These are phyloP conservation scores for Ceratina australensis DNA, from an alignment of 1,140 invertebrate genomes.

Conservation along the genomic window DNA sequence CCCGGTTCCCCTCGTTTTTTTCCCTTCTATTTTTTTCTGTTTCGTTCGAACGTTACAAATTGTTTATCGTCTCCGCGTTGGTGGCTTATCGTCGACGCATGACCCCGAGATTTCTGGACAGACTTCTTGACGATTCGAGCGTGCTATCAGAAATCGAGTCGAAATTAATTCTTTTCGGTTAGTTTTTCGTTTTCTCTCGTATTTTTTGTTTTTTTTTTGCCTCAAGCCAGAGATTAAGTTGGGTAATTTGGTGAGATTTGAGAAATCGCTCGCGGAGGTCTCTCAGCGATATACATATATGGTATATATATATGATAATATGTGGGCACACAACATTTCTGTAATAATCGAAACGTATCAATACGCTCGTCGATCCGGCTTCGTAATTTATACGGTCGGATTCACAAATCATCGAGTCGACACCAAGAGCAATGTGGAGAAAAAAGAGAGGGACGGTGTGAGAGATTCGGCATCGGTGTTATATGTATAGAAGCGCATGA, in stretches of 20 bases:
- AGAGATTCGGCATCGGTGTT: conserved; percentile 19
- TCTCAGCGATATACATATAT: not conserved
- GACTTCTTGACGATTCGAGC: conserved; percentile 34
- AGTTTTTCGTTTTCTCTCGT: not conserved
- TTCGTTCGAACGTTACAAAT: conserved; percentile 74
- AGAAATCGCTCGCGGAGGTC: not conserved
- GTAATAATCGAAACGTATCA: not conserved
- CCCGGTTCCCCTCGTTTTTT: conserved; percentile 12
- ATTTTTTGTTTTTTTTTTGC: no score
- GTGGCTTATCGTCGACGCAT: conserved; percentile 71
- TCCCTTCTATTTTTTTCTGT: conserved; percentile 26
- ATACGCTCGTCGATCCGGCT: not conserved
- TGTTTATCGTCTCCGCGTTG: conserved; percentile 73
- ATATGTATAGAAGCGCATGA: conserved; percentile 14
- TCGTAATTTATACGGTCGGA: not conserved
- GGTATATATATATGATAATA: no score
- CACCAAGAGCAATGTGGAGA: not conserved
- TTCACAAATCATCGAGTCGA: not conserved
- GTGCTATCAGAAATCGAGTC: conserved; percentile 22
- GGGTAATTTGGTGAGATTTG: not conserved
- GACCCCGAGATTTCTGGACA: conserved; percentile 54
- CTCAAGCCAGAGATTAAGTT: not conserved
- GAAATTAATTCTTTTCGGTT: conserved; percentile 15
- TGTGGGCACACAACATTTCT: no score
- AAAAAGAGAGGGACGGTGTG: no score